Base-by-base conservation (phyloP, 2,113 vertebrate genomes). In the Pseudolaguvia tuberculata region DNA sequence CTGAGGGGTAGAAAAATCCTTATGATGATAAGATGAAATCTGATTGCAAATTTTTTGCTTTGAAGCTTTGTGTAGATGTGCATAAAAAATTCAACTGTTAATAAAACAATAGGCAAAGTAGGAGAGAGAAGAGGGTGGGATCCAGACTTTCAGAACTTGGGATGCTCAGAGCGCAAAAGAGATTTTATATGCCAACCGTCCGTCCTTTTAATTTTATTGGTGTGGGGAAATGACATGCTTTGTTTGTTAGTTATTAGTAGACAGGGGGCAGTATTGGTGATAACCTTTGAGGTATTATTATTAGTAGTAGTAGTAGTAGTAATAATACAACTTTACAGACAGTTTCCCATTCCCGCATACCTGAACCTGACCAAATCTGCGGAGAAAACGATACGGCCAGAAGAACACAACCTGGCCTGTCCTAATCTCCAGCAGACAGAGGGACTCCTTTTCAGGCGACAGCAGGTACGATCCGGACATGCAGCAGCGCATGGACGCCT, bases 291-390 rank as follows among this genome's bases (percentile, higher is more conserved):
- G 39, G 39, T 42, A 7, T 42, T 42, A 7, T 42, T 42, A 1
- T 42, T 42, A 70, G 14, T n/a, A n/a, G 39, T 42, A 7, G 5
- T 42, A 7, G 5, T 42, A 1, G 5, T 42, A 70, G 14, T n/a
- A 42, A 15, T 56, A 11, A 56, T 25, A 42, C 18, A 25, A 21
- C 53, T 3, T 9, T 5, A 25, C 23, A 65, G 23, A 65, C 39
- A 5, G 39, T 45, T 65, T 13, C 29, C 12, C 11, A 14, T 21
- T 17, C n/a, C 5, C 21, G 2, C 66, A 13, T 87, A 96, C 95
- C 93, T 94, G 92, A 73, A 93, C 86, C 7, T 90, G 90, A 73
- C 94, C 93, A 20, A 93, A 96, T 81, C 92, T 93, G 35, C 95
- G 91, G 27, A 96, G 82, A 62, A 92, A 88, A 15, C 48, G 71